A percentile compares a stretch with the other conserved stretches of the same genome.
Evolutionary conservation across 1,140 invertebrate genomes (phyloP).

Genomic region (Mya arenaria): DNA sequence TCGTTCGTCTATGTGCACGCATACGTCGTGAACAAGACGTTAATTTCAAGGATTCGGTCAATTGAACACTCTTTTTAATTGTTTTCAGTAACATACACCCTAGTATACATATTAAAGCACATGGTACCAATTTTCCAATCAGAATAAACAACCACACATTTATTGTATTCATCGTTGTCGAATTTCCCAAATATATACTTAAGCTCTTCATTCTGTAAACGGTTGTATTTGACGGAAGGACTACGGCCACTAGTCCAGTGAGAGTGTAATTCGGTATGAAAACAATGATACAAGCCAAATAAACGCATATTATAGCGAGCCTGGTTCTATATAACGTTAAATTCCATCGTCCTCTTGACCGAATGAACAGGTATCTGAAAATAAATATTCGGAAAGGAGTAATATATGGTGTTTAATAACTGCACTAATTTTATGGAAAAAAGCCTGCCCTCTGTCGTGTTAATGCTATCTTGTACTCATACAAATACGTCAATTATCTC

Average conservation of each 20-base stretch:
- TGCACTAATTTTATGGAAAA: no score
- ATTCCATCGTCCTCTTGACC: slow-evolving; percentile 89
- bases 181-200: slow-evolving; percentile 55
- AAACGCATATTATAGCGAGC: slow-evolving; percentile 87
- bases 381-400: no score
- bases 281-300: slow-evolving; percentile 87
- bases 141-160: slow-evolving; percentile 77
- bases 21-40: slow-evolving; percentile 83
- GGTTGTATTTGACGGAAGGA: slow-evolving; percentile 3
- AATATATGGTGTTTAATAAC: no score
- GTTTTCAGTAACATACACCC: slow-evolving; percentile 81
- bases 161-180: slow-evolving; percentile 55
- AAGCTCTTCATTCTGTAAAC: slow-evolving; percentile 59
- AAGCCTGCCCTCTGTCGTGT: no score
- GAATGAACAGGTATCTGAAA: slow-evolving; percentile 91
- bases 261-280: slow-evolving; percentile 89
- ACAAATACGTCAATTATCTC: no score
- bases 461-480: no score
- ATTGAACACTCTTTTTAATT: slow-evolving; percentile 79
- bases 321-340: slow-evolving; percentile 88
- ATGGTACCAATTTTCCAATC: slow-evolving; percentile 81
- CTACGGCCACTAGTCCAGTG: slow-evolving; percentile 57
- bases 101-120: slow-evolving; percentile 81
- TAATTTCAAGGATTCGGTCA: slow-evolving; percentile 72
- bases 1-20: slow-evolving; percentile 86